Base-by-base conservation (phyloP, 2,888 invertebrate genomes). In the Pardosa pseudoannulata region DNA sequence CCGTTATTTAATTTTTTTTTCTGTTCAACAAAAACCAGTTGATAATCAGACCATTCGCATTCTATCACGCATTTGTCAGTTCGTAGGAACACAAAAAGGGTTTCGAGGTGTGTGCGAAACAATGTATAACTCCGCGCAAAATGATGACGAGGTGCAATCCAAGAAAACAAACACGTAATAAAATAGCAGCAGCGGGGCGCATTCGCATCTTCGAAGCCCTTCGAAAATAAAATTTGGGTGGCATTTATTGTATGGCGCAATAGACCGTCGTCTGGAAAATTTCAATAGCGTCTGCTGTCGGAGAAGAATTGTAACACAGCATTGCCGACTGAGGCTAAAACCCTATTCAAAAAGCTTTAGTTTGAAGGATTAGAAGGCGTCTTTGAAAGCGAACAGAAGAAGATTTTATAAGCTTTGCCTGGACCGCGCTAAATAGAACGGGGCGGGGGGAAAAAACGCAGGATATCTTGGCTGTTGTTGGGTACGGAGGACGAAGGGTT, bases 341-440 rank as follows among this genome's bases (percentile, higher is more conserved):
- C 78, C 83, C 83, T 76, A 83, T 83, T 83, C 83, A 83, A 83
- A 83, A 83, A 83, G 83, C 83, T 73, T 83, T 78, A 78, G 83
- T 83, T 83, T 83, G 67, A 67, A 83, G 83, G 83, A 83, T 83
- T 83, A 83, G 83, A 78, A 64, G 67, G 19, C 76, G 65, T 62
- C 78, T 83, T 83, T 78, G 72, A 56, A 83, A 72, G 56, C 50
- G 78, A 78, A 83, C 78, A 78, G 83, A 78, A 81, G 74, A 81
- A 83, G 83, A 83, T 83, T 83, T 83, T 78, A 83, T 78, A 83
- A 83, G 83, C 83, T 78, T 78, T 72, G 75, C 70, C 67, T 46
- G 36, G 78, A 67, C 67, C 72, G 65, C 67, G 72, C 82, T 76
- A 78, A 83, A 83, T 71, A 83, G 82, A 71, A 83, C 62, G 65